Base-by-base conservation (phyloP, 2,113 vertebrate species). In the Ceyx cyanopectus region DNA sequence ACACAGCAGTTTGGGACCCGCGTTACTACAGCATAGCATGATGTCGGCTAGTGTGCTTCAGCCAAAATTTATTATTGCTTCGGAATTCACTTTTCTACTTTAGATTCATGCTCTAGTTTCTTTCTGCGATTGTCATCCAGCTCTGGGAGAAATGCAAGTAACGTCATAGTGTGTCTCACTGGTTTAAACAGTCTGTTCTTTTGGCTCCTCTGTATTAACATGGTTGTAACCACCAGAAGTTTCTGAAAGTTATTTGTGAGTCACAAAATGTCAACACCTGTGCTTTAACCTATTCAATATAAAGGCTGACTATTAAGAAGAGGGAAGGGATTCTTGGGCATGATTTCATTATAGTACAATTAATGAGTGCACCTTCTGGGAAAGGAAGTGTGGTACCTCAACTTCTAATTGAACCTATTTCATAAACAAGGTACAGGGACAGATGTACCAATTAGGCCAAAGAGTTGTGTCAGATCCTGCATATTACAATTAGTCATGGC, bases 301-400 rank as follows among this genome's bases (percentile, higher is more conserved):
- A 61, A 65, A 68, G 66, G 66, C 61, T 57, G 69, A 5, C 58
- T 65, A 12, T 40, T 80, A 46, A n/a, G 45, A 18, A 41, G 79
- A 58, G 48, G 65, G 60, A 91, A 15, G 54, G 56, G 29, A 57
- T 50, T 18, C 20, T 91, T 50, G 10, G 12, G 68, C 16, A 4
- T 95, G 88, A 85, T 67, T 90, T 74, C 92, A 87, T 61, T 79
- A 75, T 61, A 32, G 53, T 63, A 65, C 92, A 76, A 89, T 95
- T 77, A 72, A 79, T 91, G 90, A 73, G 65, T 57, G 8, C 68
- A 14, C 81, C 51, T 70, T 34, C 53, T 85, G 76, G 85, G 68
- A 30, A 74, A 67, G 94, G 93, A 93, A 94, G 86, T 88, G 90
- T 86, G 57, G 83, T 30, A 75, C 90, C 95, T 85, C 90, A 84